Evolutionary conservation across 2,113 vertebrate species (phyloP), one percentile per base, ranked within the genome.

Genomic region (Cercocebus atys): DNA sequence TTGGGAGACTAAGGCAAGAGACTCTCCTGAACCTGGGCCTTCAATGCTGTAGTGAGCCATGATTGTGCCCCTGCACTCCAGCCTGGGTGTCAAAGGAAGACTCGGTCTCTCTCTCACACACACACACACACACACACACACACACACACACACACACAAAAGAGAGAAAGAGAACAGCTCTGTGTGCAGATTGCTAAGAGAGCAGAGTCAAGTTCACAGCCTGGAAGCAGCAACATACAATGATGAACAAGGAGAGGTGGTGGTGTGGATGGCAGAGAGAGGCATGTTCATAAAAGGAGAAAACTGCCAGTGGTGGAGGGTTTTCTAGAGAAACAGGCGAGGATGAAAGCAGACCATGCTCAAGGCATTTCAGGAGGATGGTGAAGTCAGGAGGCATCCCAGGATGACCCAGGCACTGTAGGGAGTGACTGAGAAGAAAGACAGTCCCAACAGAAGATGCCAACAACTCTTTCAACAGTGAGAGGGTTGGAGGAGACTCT

Each of bases 371-470:
- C 52, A 55, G 52, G 18, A 55, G 52, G 52, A 55, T 55, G 32
- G 5, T 8, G 5, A 35, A 12, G 4, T 17, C 59, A 52, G 16
- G 43, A 68, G 50, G 20, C 5, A 6, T 5, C 76, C 45, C 13
- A 2, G 6, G 38, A 64, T 50, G 25, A 17, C 27, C 50, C 4
- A 23, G 43, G 2, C 32, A 25, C 23, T 38, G 9, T 12, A n/a
- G 55, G 22, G 16, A 57, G 50, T 47, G 35, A n/a, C 82, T 22
- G 3, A 50, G 23, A 83, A n/a, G 47, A 57, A 4, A 64, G 23
- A 8, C 3, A 16, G 1, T 0, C 17, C 45, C n/a, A 16, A 8
- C 18, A 14, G 17, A 38, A 22, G 43, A 73, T 1, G 2, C n/a
- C 22, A 7, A 38, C 50, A 73, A 4, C 0, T 25, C 82, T 43